phyloP scores from a whole-genome alignment of 2,797 vertebrate species.

The Phoeniculus purpureus region DNA sequence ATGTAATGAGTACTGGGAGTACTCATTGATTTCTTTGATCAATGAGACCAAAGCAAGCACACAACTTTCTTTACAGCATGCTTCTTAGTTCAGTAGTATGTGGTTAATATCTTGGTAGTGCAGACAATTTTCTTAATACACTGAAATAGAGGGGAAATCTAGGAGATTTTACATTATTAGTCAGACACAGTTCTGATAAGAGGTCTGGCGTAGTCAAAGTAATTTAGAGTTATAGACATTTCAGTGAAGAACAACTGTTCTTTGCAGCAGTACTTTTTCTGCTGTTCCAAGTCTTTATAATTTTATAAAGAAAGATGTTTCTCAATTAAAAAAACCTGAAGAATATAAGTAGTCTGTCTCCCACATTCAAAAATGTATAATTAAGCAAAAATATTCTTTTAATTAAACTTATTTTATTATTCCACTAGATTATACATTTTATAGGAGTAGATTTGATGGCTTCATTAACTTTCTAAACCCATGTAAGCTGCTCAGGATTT shows the following conservation, averaged over 20 bases:
- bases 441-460: not conserved
- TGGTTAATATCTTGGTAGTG: not conserved
- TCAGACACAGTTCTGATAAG: not conserved
- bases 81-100: not conserved
- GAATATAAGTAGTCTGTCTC: not conserved
- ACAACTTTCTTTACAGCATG: not conserved
- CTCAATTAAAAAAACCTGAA: not conserved
- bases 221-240: not conserved
- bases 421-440: not conserved
- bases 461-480: not conserved
- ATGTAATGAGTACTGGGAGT: not conserved
- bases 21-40: too few relatives aligned
- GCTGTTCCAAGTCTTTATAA: not conserved
- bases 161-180: not conserved
- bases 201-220: not conserved
- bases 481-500: not conserved
- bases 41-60: not conserved
- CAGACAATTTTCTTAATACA: not conserved
- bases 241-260: not conserved
- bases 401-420: not conserved
- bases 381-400: not conserved
- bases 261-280: not conserved
- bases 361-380: not conserved
- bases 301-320: not conserved
- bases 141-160: not conserved